These are phyloP conservation scores for Zaprionus gabonicus DNA, from an alignment of 1,140 invertebrate species.

Conservation along the genomic window DNA sequence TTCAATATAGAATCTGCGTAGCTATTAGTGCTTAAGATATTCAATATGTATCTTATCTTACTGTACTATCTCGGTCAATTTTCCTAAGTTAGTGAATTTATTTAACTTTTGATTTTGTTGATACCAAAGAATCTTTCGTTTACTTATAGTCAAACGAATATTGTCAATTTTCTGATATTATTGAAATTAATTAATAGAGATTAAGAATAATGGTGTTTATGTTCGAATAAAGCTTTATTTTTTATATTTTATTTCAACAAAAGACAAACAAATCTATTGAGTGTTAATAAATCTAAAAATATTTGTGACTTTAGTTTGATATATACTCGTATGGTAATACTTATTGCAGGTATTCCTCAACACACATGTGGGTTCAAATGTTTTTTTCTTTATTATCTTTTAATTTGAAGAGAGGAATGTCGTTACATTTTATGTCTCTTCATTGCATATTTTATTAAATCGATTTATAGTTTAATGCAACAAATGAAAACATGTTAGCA, in stretches of 20 bases:
- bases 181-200: slow-evolving; percentile 49
- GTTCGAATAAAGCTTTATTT: slow-evolving; percentile 67
- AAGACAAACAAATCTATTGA: slow-evolving; percentile 50
- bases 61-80: slow-evolving; percentile 53
- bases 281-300: slow-evolving; percentile 64
- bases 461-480: neutral
- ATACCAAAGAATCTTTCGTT: slow-evolving; percentile 67
- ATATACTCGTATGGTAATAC: neutral
- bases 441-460: neutral
- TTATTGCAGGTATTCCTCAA: neutral
- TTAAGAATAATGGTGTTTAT: slow-evolving; percentile 53
- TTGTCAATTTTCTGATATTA: slow-evolving; percentile 54
- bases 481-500: neutral
- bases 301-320: slow-evolving; percentile 2
- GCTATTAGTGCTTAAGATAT: slow-evolving; percentile 58
- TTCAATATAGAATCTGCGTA: slow-evolving; percentile 63
- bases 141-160: slow-evolving; percentile 21
- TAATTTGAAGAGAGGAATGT: neutral
- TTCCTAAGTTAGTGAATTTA: slow-evolving; percentile 44
- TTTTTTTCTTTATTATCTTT: too few relatives aligned
- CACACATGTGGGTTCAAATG: neutral
- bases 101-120: slow-evolving; percentile 64
- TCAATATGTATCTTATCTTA: slow-evolving; percentile 20
- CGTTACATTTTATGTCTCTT: too few relatives aligned
- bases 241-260: slow-evolving; percentile 53